A percentile compares a stretch with the other conserved stretches of the same genome.
Evolutionary conservation across 2,113 vertebrate species (phyloP).

Genomic region (Mormyrus lacerda): DNA sequence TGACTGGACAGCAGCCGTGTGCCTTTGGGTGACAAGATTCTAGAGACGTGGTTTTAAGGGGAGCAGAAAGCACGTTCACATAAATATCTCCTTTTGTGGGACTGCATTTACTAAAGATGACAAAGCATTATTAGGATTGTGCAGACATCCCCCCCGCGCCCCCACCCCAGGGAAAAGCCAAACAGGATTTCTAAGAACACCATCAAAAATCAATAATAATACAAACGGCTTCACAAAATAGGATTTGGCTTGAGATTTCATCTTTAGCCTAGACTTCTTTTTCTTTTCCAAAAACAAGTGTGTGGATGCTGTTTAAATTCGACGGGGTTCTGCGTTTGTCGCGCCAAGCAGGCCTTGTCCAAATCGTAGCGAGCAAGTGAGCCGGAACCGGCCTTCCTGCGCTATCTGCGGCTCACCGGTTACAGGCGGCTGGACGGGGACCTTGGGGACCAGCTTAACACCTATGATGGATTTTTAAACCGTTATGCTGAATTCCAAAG

Average conservation of each 20-base stretch:
- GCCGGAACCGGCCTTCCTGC: neutral
- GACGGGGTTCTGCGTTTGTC: constrained; percentile 18
- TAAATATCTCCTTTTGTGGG: constrained; percentile 67
- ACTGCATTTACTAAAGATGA: constrained; percentile 75
- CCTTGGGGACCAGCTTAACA: neutral
- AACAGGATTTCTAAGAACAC: constrained; percentile 67
- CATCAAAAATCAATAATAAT: constrained; percentile 77
- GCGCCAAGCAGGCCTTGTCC: neutral
- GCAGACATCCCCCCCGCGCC: constrained; percentile 49
- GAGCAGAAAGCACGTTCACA: constrained; percentile 39
- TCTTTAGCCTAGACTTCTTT: constrained; percentile 48
- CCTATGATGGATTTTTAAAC: neutral
- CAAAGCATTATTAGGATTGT: constrained; percentile 72
- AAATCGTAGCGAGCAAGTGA: neutral
- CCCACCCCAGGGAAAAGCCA: constrained; percentile 50
- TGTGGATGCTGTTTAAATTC: constrained; percentile 21
- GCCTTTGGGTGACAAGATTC: neutral
- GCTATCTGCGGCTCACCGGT: neutral
- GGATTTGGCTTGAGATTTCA: constrained; percentile 54
- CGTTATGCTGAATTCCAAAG: neutral
- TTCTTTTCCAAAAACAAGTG: neutral
- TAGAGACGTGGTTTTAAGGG: neutral
- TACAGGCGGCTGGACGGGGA: no score
- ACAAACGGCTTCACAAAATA: constrained; percentile 62
- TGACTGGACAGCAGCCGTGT: neutral